Evolutionary conservation across 2,888 invertebrate species (phyloP).

Genomic region (Seira musarum): DNA sequence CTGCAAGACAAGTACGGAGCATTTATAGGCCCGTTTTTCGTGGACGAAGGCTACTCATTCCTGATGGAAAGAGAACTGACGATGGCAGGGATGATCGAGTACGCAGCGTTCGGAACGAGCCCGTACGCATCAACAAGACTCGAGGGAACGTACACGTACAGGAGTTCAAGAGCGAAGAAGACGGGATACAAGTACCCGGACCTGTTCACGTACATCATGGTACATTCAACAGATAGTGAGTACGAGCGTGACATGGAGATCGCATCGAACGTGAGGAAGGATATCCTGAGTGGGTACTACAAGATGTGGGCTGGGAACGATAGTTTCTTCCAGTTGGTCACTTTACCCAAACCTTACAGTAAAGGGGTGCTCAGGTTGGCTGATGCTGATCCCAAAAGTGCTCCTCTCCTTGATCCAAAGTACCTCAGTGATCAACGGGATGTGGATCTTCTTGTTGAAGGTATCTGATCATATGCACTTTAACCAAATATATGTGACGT

Average conservation of each 20-base stretch:
- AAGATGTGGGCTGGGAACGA: conserved; percentile 61
- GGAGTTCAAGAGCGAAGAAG: conserved; percentile 49
- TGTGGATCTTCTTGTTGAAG: conserved; percentile 59
- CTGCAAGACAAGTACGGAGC: conserved; percentile 64
- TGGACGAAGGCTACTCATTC: conserved; percentile 60
- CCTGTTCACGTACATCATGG: conserved; percentile 61
- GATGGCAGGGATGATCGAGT: conserved; percentile 51
- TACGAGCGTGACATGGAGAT: conserved; percentile 59
- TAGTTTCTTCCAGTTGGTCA: conserved; percentile 61
- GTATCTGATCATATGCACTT: too few species aligned
- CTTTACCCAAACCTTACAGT: conserved; percentile 58
- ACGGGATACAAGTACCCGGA: conserved; percentile 55
- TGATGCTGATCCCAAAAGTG: conserved; percentile 58
- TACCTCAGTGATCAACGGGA: conserved; percentile 61
- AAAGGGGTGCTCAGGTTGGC: conserved; percentile 51
- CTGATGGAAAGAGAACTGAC: conserved; percentile 59
- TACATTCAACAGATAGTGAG: conserved; percentile 54
- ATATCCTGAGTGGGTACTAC: conserved; percentile 55
- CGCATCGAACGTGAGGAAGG: conserved; percentile 53
- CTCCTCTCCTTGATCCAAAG: conserved; percentile 61
- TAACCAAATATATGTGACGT: too few species aligned
- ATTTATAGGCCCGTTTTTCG: conserved; percentile 60
- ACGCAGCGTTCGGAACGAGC: conserved; percentile 52
- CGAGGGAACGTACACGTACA: conserved; percentile 62
- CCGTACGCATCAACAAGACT: conserved; percentile 57